Evolutionary conservation across 2,888 invertebrate genomes (phyloP).

Genomic region (Ecliptopera silaceata): DNA sequence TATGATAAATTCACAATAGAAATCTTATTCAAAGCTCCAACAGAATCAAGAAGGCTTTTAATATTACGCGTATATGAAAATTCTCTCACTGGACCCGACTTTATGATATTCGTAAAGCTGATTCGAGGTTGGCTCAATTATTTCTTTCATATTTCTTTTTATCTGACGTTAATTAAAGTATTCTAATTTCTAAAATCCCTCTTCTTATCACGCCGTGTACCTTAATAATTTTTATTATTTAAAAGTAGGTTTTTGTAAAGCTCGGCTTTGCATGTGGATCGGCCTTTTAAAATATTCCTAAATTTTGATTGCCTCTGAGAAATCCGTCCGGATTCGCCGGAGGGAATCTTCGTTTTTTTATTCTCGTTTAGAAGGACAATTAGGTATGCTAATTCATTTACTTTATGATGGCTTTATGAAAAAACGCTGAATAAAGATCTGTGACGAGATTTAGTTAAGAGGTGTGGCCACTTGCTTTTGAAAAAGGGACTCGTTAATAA

Average conservation of each 20-base stretch:
- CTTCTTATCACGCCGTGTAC: conserved; percentile 43
- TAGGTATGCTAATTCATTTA: conserved; percentile 79
- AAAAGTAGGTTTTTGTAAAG: conserved; percentile 54
- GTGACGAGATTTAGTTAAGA: conserved; percentile 57
- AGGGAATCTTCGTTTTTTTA: conserved; percentile 67
- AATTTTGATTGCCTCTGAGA: conserved; percentile 75
- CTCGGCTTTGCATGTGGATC: conserved; percentile 66
- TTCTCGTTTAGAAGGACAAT: conserved; percentile 72
- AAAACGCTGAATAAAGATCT: conserved; percentile 62
- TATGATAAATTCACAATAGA: conserved; percentile 53
- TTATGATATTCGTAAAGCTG: conserved; percentile 53
- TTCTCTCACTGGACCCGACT: conserved; percentile 46
- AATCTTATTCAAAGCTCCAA: conserved; percentile 49
- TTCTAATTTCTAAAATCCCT: conserved; percentile 56
- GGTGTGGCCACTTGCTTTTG: conserved; percentile 40
- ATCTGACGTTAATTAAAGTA: conserved; percentile 65
- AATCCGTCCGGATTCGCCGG: conserved; percentile 62
- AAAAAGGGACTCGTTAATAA: conserved; percentile 14
- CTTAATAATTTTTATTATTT: conserved; percentile 59
- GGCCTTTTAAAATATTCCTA: conserved; percentile 67
- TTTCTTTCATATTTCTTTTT: conserved; percentile 49
- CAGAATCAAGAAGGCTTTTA: conserved; percentile 53
- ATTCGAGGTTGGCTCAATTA: conserved; percentile 52
- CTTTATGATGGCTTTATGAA: conserved; percentile 69
- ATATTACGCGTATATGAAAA: conserved; percentile 57